A percentile compares a stretch with the other conserved stretches of the same genome.
phyloP scores from a whole-genome alignment of 2,888 invertebrate species.

The Brachylomia viminalis region DNA sequence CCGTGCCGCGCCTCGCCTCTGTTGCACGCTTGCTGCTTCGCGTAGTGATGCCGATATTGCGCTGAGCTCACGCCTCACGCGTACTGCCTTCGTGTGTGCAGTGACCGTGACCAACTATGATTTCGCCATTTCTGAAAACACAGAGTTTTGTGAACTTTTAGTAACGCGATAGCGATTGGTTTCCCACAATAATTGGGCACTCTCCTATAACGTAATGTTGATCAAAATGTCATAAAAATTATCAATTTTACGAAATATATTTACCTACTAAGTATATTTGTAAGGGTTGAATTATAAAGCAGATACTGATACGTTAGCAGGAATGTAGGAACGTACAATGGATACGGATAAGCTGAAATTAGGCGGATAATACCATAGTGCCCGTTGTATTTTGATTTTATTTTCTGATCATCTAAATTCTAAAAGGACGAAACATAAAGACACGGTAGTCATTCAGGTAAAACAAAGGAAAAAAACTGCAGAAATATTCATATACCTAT shows the following conservation, averaged over 20 bases:
- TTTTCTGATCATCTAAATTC: background rate
- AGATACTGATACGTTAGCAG: slow-evolving; percentile 9
- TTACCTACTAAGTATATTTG: background rate
- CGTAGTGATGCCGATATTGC: slow-evolving; percentile 78
- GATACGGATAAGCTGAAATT: slow-evolving; percentile 39
- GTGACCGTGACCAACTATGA: slow-evolving; percentile 47
- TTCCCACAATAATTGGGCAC: background rate
- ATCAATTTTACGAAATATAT: background rate
- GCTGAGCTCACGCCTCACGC: slow-evolving; percentile 65
- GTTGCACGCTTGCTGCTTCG: slow-evolving; percentile 82
- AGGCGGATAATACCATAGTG: slow-evolving; percentile 35
- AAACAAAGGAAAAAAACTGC: background rate
- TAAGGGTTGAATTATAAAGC: background rate
- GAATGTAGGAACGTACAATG: slow-evolving; percentile 28
- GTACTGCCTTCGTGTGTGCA: slow-evolving; percentile 45
- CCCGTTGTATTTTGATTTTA: slow-evolving; percentile 34
- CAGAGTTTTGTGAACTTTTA: background rate
- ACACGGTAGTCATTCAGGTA: background rate
- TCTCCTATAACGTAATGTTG: background rate
- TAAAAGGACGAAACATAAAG: background rate
- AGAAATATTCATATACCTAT: no score
- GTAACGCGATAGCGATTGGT: background rate
- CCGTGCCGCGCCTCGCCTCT: slow-evolving; percentile 57
- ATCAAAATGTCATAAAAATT: background rate
- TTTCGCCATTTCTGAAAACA: slow-evolving; percentile 20